Evolutionary conservation across 1,140 invertebrate genomes (phyloP).

Genomic region (Magallana ariakensis): DNA sequence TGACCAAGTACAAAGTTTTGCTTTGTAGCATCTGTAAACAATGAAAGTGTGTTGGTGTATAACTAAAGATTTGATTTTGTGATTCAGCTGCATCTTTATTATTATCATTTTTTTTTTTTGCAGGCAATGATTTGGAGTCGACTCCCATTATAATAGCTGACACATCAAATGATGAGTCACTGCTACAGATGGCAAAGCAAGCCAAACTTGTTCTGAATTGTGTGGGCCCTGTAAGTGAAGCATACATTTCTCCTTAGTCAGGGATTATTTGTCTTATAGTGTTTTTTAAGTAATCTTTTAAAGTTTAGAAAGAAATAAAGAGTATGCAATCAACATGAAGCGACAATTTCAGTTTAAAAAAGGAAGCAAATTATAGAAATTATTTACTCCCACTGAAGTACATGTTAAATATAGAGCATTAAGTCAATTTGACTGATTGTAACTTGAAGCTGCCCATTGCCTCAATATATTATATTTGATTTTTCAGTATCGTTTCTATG

Average conservation of each 20-base stretch:
- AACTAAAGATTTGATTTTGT: too few relatives aligned
- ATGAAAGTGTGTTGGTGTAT: too few relatives aligned
- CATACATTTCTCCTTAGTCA: neutral
- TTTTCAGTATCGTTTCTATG: constrained; percentile 88
- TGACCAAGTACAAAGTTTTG: too few relatives aligned
- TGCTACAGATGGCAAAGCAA: constrained; percentile 88
- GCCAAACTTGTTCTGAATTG: constrained; percentile 90
- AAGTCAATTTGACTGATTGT: neutral
- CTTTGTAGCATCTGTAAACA: too few relatives aligned
- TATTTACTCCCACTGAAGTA: too few relatives aligned
- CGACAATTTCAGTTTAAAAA: too few relatives aligned
- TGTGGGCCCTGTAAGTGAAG: constrained; percentile 86
- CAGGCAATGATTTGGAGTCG: constrained; percentile 83
- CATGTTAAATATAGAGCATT: too few relatives aligned
- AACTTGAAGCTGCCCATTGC: neutral
- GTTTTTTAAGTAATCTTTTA: too few relatives aligned
- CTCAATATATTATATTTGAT: constrained; percentile 44
- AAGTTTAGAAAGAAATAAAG: too few relatives aligned
- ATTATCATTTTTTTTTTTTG: constrained; percentile 51
- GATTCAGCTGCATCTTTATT: too few relatives aligned
- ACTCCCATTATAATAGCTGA: constrained; percentile 89
- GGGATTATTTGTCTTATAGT: neutral
- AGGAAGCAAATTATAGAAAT: too few relatives aligned
- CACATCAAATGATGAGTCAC: constrained; percentile 85
- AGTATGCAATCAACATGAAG: too few relatives aligned